Base-by-base conservation (phyloP, 30 jellyfish, hydroid and myxozoan genomes). In the Clytia hemisphaerica region DNA sequence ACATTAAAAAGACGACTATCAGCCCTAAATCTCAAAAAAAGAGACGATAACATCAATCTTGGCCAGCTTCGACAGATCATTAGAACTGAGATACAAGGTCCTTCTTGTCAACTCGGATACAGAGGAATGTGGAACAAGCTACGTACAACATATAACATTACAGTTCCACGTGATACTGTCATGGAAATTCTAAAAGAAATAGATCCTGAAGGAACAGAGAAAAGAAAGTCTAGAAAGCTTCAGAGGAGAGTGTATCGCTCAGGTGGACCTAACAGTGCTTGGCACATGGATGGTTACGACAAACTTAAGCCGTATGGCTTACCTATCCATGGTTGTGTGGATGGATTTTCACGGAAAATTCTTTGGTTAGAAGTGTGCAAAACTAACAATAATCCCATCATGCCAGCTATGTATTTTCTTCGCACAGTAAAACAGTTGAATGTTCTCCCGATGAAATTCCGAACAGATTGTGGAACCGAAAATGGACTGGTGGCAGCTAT, bases 381-480 rank as follows among this genome's bases (percentile, higher is more conserved):
- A 26, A 4, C 64, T 32, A 62, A 62, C 65, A 62, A 62, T 36
- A 4, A 19, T 21, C 76, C 76, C 3, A 4, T 4, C 55, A 36
- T 29, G 12, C 21, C 38, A n/a, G 76, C 64, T 12, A 31, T 24
- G 64, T 62, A 29, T 62, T 62, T 29, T 30, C 36, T 62, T 30
- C 25, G 24, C n/a, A 35, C 66, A 4, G 28, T 62, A 6, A 31
- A 62, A 62, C 33, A 32, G 76, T 62, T 22, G 15, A 64, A 64
- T 37, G 57, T 62, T 25, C n/a, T 30, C 37, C 76, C 76, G 4
- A 19, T 37, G 6, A 36, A 22, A 12, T 34, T 62, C 21, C 30
- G 14, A 21, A 7, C 76, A 29, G 76, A 62, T 62, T 32, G 32
- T 31, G 76, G 76, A n/a, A n/a, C n/a, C n/a, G n/a, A n/a, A n/a